phyloP scores from a whole-genome alignment of 2,888 invertebrate genomes.

The Dasysyrphus albostriatus region DNA sequence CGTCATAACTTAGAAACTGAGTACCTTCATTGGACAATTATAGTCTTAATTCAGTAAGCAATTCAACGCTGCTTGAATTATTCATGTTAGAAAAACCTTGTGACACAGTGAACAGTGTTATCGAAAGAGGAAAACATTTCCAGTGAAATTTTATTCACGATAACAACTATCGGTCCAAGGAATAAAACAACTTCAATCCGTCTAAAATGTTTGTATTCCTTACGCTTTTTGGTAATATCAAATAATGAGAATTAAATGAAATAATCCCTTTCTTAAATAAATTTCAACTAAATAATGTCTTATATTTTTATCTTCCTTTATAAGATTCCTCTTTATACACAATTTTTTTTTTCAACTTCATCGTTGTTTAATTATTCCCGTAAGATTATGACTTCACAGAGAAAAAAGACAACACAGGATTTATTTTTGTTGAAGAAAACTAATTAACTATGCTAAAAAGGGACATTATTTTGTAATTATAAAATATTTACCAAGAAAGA shows the following conservation, averaged over 20 bases:
- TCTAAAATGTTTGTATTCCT: too few species aligned
- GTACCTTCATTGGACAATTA: too few species aligned
- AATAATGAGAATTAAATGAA: background rate
- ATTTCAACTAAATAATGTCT: background rate
- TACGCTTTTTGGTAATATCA: background rate
- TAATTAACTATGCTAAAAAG: conserved; percentile 47
- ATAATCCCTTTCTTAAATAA: background rate
- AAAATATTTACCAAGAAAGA: background rate
- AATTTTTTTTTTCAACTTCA: background rate
- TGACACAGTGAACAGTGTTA: too few species aligned
- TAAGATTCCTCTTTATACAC: background rate
- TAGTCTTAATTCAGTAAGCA: too few species aligned
- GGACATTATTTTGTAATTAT: conserved; percentile 35
- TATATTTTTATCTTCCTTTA: background rate
- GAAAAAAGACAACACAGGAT: background rate
- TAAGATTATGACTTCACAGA: conserved; percentile 3
- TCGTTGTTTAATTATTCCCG: conserved; percentile 8
- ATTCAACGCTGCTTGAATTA: too few species aligned
- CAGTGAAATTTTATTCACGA: too few species aligned
- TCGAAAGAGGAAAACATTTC: too few species aligned
- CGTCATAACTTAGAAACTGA: too few species aligned
- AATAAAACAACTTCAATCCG: too few species aligned
- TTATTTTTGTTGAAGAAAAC: conserved; percentile 8
- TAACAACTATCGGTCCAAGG: too few species aligned
- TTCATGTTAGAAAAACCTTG: too few species aligned